Evolutionary conservation across 2,797 vertebrate genomes (phyloP).

Genomic region (Leptoclinus maculatus): DNA sequence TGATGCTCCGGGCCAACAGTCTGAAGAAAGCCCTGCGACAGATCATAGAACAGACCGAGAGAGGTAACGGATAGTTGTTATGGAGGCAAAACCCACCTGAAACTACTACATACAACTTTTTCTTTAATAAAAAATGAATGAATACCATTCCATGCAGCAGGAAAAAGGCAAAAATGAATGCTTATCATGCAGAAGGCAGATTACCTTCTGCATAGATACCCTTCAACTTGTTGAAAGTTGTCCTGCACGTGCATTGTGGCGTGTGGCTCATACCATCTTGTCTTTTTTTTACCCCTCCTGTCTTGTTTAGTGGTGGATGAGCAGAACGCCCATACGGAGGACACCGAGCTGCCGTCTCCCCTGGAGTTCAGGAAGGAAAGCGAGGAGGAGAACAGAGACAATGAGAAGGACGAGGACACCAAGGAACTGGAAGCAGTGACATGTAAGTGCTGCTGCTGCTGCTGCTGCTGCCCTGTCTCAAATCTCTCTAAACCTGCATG

Average conservation of each 20-base stretch:
- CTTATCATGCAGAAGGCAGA: not conserved
- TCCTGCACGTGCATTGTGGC: not conserved
- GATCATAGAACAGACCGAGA: constrained; percentile 96
- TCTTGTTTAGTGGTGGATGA: constrained; percentile 91
- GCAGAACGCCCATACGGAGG: constrained; percentile 90
- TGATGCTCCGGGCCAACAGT: constrained; percentile 96
- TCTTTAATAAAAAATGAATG: not conserved
- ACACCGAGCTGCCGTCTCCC: constrained; percentile 85
- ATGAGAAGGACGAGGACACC: constrained; percentile 93
- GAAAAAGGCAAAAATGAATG: not conserved
- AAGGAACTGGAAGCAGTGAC: constrained; percentile 87
- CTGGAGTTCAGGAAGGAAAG: constrained; percentile 89
- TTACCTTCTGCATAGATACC: too few species aligned
- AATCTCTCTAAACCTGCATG: not conserved
- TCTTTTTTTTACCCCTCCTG: too few species aligned
- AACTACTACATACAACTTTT: too few species aligned
- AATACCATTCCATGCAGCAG: not conserved
- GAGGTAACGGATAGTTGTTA: constrained; percentile 81
- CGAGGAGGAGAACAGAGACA: constrained; percentile 91
- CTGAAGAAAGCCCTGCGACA: constrained; percentile 97
- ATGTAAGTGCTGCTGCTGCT: constrained; percentile 77
- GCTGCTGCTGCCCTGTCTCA: not conserved
- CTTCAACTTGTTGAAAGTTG: not conserved
- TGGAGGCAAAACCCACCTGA: not conserved
- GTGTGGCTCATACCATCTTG: not conserved